Conservation (phyloP, 2,888 invertebrate genomes). For the Himalopsyche japonica region DNA sequence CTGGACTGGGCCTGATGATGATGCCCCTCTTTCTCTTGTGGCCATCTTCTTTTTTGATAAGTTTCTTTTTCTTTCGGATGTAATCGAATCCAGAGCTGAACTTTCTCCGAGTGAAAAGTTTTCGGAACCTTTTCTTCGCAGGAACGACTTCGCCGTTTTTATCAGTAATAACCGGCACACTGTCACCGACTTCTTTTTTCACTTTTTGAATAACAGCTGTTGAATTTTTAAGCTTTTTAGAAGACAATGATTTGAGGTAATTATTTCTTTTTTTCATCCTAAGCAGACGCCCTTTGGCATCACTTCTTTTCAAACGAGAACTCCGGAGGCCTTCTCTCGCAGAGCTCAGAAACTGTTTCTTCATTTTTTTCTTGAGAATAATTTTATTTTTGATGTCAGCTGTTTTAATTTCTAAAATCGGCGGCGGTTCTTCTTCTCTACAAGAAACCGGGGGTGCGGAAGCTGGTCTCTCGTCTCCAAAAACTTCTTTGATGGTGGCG, state of each 20-base stretch:
- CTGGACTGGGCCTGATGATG: slow-evolving; percentile 60
- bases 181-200: slow-evolving; percentile 47
- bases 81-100: slow-evolving; percentile 87
- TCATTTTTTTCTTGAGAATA: slow-evolving; percentile 48
- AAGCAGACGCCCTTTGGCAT: slow-evolving; percentile 54
- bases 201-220: slow-evolving; percentile 47
- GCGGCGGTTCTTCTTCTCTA: slow-evolving; percentile 50
- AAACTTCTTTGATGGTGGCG: slow-evolving; percentile 80
- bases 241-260: slow-evolving; percentile 53
- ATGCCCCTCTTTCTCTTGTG: slow-evolving; percentile 56
- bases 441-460: slow-evolving; percentile 77
- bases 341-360: slow-evolving; percentile 47
- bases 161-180: background rate
- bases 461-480: slow-evolving; percentile 76
- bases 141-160: slow-evolving; percentile 7
- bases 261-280: slow-evolving; percentile 58
- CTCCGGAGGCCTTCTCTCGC: slow-evolving; percentile 57
- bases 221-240: slow-evolving; percentile 52
- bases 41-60: slow-evolving; percentile 61
- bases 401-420: background rate
- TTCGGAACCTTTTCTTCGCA: slow-evolving; percentile 62
- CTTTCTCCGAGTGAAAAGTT: slow-evolving; percentile 71
- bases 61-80: slow-evolving; percentile 85
- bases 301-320: slow-evolving; percentile 56
- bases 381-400: background rate